A percentile compares a stretch with the other conserved stretches of the same genome.
Conservation (phyloP, 2,113 vertebrate genomes). For the Uropsilus gracilis region DNA sequence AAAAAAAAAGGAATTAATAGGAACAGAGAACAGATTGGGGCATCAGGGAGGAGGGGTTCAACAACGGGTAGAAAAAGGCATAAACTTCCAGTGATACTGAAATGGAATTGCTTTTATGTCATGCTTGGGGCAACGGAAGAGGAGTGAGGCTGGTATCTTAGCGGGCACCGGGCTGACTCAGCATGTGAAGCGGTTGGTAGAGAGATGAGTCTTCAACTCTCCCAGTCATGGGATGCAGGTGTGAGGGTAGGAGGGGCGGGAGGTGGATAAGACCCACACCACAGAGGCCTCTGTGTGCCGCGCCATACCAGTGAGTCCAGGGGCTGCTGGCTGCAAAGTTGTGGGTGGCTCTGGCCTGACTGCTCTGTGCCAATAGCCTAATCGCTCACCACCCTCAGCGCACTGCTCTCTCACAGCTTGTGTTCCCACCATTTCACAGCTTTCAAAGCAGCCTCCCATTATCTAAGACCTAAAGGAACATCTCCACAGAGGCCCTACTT, state of each 20-base stretch:
- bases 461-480: background rate
- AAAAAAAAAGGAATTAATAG: background rate
- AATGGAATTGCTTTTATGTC: too few relatives aligned
- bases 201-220: background rate
- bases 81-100: background rate
- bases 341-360: too few relatives aligned
- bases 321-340: accelerated
- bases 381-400: background rate
- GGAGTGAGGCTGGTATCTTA: background rate
- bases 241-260: background rate
- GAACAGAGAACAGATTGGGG: background rate
- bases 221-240: background rate
- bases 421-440: background rate
- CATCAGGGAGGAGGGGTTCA: background rate
- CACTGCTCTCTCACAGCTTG: background rate
- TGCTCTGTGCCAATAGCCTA: accelerated
- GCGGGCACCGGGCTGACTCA: background rate
- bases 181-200: background rate
- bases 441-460: background rate
- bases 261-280: background rate
- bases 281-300: accelerated
- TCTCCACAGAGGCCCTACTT: background rate
- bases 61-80: background rate
- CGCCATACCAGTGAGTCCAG: background rate
- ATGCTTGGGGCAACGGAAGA: background rate